Evolutionary conservation across 2,888 invertebrate genomes (phyloP).

Genomic region (Metellina segmentata): DNA sequence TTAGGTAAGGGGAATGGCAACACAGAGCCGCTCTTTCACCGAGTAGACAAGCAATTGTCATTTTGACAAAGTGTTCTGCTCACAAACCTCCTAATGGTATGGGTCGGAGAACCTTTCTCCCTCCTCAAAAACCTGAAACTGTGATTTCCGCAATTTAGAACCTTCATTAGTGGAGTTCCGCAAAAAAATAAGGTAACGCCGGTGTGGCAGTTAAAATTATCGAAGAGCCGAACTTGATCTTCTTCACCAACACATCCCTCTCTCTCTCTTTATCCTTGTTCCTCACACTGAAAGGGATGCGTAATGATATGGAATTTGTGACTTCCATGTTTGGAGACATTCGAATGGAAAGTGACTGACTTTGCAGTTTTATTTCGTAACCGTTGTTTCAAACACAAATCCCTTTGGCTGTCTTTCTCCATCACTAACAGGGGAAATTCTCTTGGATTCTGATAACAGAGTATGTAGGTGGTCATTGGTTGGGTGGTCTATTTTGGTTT

Average conservation of each 20-base stretch:
- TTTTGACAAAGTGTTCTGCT: slow-evolving; percentile 71
- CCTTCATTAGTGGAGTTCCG: slow-evolving; percentile 63
- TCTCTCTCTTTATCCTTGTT: not conserved
- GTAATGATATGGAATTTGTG: no score
- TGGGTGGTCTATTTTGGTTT: no score
- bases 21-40: slow-evolving; percentile 68
- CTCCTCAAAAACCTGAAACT: slow-evolving; percentile 28
- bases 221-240: slow-evolving; percentile 3
- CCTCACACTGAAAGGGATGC: no score
- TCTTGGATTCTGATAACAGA: no score
- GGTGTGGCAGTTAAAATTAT: slow-evolving; percentile 42
- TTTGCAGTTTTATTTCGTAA: no score
- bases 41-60: slow-evolving; percentile 73
- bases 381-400: no score
- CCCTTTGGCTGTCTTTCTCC: no score
- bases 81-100: slow-evolving; percentile 45
- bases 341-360: no score
- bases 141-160: slow-evolving; percentile 72
- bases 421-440: no score
- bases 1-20: slow-evolving; percentile 63
- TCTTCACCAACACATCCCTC: not conserved
- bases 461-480: no score
- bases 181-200: slow-evolving; percentile 14
- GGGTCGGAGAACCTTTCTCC: slow-evolving; percentile 25
- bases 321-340: no score